A percentile compares a stretch with the other conserved stretches of the same genome.
Evolutionary conservation across 1,140 invertebrate species (phyloP).

Genomic region (Anagrus nilaparvatae): DNA sequence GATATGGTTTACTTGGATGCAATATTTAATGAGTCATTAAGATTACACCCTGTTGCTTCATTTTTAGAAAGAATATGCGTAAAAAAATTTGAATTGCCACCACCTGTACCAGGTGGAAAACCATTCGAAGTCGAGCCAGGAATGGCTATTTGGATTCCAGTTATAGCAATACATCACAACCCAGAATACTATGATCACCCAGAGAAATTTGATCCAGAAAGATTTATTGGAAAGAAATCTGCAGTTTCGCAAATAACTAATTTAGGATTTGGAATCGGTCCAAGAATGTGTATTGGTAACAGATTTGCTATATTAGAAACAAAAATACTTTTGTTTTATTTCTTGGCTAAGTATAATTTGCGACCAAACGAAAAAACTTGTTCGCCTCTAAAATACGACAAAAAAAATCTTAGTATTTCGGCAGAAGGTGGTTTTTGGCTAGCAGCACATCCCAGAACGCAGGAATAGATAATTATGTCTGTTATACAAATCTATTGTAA

Average conservation of each 20-base stretch:
- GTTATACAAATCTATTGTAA: no score
- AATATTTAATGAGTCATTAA: slow-evolving; percentile 18
- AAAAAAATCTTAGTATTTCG: slow-evolving; percentile 11
- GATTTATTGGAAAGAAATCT: slow-evolving; percentile 37
- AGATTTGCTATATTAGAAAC: slow-evolving; percentile 25
- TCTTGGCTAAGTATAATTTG: slow-evolving; percentile 20
- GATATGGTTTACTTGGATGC: slow-evolving; percentile 18
- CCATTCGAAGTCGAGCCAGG: slow-evolving; percentile 33
- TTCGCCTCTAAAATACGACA: slow-evolving; percentile 18
- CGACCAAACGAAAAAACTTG: slow-evolving; percentile 17
- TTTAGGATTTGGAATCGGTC: slow-evolving; percentile 13
- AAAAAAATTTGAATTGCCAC: slow-evolving; percentile 20
- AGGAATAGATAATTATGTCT: no score
- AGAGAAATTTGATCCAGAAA: slow-evolving; percentile 42
- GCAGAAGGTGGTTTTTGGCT: slow-evolving; percentile 23
- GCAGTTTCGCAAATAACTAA: not conserved
- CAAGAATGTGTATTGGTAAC: slow-evolving; percentile 14
- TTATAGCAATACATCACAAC: slow-evolving; percentile 40
- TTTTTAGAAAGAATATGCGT: slow-evolving; percentile 41
- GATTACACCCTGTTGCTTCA: slow-evolving; percentile 27
- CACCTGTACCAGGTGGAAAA: slow-evolving; percentile 24
- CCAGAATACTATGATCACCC: slow-evolving; percentile 46
- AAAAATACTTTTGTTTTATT: slow-evolving; percentile 22
- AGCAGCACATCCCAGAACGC: no score
- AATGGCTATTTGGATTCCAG: slow-evolving; percentile 24